Conservation (phyloP, 2,888 invertebrate genomes). For the Tetragnatha montana region DNA sequence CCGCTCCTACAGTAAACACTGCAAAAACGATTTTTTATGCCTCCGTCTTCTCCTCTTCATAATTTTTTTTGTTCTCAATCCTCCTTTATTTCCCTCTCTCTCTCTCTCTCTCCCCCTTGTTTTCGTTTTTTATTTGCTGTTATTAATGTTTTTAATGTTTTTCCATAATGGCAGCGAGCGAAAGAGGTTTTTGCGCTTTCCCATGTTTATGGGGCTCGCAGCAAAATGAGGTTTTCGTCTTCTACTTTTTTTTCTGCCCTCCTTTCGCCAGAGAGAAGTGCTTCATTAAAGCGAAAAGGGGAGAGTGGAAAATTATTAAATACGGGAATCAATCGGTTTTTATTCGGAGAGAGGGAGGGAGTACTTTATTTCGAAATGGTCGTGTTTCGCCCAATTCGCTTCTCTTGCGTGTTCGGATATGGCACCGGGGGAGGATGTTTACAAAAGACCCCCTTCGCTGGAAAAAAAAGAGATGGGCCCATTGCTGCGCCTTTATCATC, state of each 20-base stretch:
- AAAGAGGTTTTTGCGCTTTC: conserved; percentile 27
- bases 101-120: conserved; percentile 16
- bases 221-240: conserved; percentile 68
- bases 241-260: background rate
- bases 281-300: conserved; percentile 64
- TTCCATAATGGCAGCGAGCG: conserved; percentile 65
- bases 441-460: too few species aligned
- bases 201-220: conserved; percentile 64
- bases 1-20: conserved; percentile 68
- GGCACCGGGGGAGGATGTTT: too few species aligned
- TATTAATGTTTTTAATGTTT: conserved; percentile 65
- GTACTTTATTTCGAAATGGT: too few species aligned
- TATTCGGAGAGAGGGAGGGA: too few species aligned
- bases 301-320: conserved; percentile 66
- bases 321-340: conserved; percentile 67
- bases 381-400: too few species aligned
- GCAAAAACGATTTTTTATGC: conserved; percentile 28
- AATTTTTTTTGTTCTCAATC: conserved; percentile 23
- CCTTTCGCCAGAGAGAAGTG: conserved; percentile 32
- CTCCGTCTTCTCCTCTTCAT: conserved; percentile 13
- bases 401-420: too few species aligned
- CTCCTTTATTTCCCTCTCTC: background rate
- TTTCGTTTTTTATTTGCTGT: conserved; percentile 15
- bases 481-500: too few species aligned
- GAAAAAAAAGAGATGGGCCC: too few species aligned